These are phyloP conservation scores for Chrysodeixis includens DNA, from an alignment of 2,888 invertebrate genomes.

Conservation along the genomic window DNA sequence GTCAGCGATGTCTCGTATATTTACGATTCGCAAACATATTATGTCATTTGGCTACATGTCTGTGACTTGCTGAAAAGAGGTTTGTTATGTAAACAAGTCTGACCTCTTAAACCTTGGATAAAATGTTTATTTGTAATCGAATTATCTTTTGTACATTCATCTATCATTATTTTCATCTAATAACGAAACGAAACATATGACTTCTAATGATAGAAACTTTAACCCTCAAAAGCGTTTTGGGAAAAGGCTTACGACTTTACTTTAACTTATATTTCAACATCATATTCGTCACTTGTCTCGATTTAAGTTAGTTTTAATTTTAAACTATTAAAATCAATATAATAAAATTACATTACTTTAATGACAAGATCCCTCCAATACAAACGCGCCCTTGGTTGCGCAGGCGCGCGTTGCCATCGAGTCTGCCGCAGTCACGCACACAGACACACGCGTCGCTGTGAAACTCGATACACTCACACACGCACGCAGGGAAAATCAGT, in stretches of 20 bases:
- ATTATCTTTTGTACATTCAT: background rate
- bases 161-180: too few species aligned
- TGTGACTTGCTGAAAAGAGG: slow-evolving; percentile 4
- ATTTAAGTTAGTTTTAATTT: too few species aligned
- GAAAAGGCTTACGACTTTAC: too few species aligned
- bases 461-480: slow-evolving; percentile 75
- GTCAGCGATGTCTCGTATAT: slow-evolving; percentile 25
- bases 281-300: too few species aligned
- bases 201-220: too few species aligned
- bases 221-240: too few species aligned
- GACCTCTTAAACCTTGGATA: background rate
- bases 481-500: slow-evolving; percentile 72
- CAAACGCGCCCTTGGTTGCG: slow-evolving; percentile 58
- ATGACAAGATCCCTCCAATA: slow-evolving; percentile 24
- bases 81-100: background rate
- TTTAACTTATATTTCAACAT: too few species aligned
- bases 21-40: slow-evolving; percentile 33
- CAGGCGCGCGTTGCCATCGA: slow-evolving; percentile 75
- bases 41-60: slow-evolving; percentile 17
- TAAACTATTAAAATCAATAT: too few species aligned
- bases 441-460: slow-evolving; percentile 53
- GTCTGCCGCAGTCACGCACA: slow-evolving; percentile 76
- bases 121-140: background rate
- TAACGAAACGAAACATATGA: background rate
- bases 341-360: background rate